These are phyloP conservation scores for Aphaenogaster ashmeadi DNA, from an alignment of 1,140 invertebrate genomes.

Conservation along the genomic window DNA sequence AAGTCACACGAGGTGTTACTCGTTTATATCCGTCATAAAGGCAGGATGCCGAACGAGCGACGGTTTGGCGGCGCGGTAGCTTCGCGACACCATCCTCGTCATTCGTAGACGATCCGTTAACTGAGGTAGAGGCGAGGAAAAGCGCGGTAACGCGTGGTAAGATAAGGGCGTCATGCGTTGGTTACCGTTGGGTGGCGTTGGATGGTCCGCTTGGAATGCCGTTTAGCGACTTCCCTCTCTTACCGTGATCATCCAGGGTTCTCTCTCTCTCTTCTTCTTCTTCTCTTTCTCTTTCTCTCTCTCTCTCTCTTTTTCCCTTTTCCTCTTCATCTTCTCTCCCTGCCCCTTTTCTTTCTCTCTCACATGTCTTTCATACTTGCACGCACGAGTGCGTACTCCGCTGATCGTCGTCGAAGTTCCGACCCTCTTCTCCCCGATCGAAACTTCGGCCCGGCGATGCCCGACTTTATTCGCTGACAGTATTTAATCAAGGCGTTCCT, in stretches of 20 bases:
- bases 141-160: constrained; percentile 72
- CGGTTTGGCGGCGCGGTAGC: constrained; percentile 30
- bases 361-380: constrained; percentile 68
- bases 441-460: not conserved
- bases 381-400: constrained; percentile 63
- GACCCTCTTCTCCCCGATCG: constrained; percentile 19
- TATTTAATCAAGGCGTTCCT: constrained; percentile 29
- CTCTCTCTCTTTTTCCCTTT: constrained; percentile 20
- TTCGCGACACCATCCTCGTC: constrained; percentile 66
- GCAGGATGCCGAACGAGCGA: constrained; percentile 2
- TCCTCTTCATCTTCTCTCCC: constrained; percentile 60
- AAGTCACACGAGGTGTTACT: constrained; percentile 22
- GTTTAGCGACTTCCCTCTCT: constrained; percentile 86
- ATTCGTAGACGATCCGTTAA: constrained; percentile 73
- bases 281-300: constrained; percentile 9
- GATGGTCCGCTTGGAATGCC: constrained; percentile 85
- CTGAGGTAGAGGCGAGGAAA: constrained; percentile 73
- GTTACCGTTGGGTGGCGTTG: constrained; percentile 86
- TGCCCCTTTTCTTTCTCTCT: constrained; percentile 48
- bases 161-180: constrained; percentile 82
- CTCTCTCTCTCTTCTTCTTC: constrained; percentile 35
- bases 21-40: constrained; percentile 53
- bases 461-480: not conserved
- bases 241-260: constrained; percentile 71
- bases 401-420: constrained; percentile 67